Evolutionary conservation across 2,113 vertebrate species (phyloP).

Genomic region (Gobiocypris rarus): DNA sequence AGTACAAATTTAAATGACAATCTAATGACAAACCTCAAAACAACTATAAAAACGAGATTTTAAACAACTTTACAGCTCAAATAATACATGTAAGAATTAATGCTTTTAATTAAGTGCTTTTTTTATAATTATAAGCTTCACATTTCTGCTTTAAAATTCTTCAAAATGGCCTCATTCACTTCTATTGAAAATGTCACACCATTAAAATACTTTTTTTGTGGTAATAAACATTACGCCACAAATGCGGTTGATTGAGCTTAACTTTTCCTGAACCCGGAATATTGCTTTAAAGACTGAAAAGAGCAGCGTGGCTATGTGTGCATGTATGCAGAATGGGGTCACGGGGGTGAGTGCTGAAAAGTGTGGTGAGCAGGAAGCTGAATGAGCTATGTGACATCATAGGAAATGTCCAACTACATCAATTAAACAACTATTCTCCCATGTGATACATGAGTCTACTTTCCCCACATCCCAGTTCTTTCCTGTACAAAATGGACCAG

Average conservation of each 20-base stretch:
- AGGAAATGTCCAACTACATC: conserved; percentile 9
- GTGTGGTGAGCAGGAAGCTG: not conserved
- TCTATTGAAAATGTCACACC: not conserved
- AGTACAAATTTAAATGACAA: no score
- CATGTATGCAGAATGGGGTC: not conserved
- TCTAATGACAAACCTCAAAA: not conserved
- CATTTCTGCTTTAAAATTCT: not conserved
- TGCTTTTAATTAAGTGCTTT: not conserved
- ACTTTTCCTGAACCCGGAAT: not conserved
- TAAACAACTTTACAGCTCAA: not conserved
- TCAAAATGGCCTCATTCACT: not conserved
- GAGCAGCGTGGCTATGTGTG: conserved; percentile 51
- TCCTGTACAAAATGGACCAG: conserved; percentile 14
- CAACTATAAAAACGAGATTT: not conserved
- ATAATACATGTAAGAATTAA: not conserved
- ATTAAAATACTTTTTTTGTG: not conserved
- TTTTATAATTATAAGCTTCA: not conserved
- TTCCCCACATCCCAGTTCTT: not conserved
- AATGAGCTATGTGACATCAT: not conserved
- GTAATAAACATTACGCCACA: not conserved
- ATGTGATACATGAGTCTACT: conserved; percentile 24
- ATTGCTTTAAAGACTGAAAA: not conserved
- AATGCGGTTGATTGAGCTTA: not conserved
- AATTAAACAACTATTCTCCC: conserved; percentile 10
- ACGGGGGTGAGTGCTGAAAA: not conserved